Conservation (phyloP, 2,888 invertebrate genomes). For the Ctena decussata region DNA sequence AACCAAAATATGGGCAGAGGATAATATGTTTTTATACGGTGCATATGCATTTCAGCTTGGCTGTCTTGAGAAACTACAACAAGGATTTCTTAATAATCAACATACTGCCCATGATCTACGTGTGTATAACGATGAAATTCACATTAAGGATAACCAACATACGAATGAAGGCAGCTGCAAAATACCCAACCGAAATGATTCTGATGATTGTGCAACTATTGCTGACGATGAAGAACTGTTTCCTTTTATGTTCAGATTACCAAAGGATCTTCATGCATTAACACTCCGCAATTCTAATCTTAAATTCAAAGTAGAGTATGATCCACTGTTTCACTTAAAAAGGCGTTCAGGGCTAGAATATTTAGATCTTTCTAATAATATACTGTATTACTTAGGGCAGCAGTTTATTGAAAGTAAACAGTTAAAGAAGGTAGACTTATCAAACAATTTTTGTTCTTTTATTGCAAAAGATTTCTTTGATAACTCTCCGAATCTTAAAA, state of each 20-base stretch:
- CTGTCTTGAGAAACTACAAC: background rate
- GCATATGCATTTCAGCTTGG: background rate
- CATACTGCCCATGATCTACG: background rate
- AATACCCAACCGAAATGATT: background rate
- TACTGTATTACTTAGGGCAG: background rate
- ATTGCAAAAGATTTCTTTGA: conserved; percentile 18
- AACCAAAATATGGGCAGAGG: background rate
- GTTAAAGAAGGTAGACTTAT: conserved; percentile 14
- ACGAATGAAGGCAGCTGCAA: background rate
- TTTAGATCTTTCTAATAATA: background rate
- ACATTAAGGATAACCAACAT: background rate
- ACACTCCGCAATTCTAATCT: too few species aligned
- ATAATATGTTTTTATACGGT: background rate
- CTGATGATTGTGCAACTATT: background rate
- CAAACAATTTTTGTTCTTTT: conserved; percentile 26
- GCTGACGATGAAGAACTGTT: background rate
- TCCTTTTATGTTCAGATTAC: background rate
- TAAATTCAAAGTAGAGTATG: background rate
- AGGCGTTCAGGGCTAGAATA: background rate
- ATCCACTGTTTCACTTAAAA: background rate
- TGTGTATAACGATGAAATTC: background rate
- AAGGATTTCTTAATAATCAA: background rate
- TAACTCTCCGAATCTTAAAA: background rate
- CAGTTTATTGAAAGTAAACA: background rate
- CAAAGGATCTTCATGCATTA: background rate